phyloP scores from a whole-genome alignment of 2,888 invertebrate species.

The Rhyacophila evoluta region DNA sequence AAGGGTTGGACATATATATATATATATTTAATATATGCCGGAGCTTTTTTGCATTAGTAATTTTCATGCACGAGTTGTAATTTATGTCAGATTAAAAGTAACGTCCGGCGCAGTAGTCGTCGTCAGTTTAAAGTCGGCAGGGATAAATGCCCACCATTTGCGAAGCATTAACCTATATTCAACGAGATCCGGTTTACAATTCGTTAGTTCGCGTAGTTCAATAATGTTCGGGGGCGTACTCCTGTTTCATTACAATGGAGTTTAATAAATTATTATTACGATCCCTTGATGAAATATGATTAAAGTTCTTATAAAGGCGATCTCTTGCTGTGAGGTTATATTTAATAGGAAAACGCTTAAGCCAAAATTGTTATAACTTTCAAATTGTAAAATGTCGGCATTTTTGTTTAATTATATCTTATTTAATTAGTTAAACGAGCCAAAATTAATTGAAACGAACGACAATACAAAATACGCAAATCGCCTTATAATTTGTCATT shows the following conservation, averaged over 20 bases:
- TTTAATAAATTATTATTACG: not conserved
- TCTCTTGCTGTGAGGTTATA: not conserved
- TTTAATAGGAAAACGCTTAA: not conserved
- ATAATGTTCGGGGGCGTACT: not conserved
- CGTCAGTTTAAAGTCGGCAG: slow-evolving; percentile 10
- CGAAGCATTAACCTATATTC: slow-evolving; percentile 11
- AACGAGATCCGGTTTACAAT: not conserved
- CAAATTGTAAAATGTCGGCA: not conserved
- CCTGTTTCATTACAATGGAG: not conserved
- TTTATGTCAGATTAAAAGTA: slow-evolving; percentile 38
- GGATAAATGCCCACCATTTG: slow-evolving; percentile 34
- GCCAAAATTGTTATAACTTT: not conserved
- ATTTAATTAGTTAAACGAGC: too few relatives aligned
- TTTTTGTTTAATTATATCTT: not conserved
- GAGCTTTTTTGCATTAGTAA: not conserved
- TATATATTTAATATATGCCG: not conserved
- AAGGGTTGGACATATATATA: not conserved
- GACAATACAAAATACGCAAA: too few relatives aligned
- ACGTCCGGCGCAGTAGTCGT: slow-evolving; percentile 31
- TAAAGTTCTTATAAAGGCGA: not conserved
- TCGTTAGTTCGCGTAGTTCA: not conserved
- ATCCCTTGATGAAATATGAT: not conserved
- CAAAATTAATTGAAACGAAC: too few relatives aligned
- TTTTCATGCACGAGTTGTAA: slow-evolving; percentile 28
- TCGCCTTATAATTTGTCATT: too few relatives aligned